These are phyloP conservation scores for Aradophagus sp. DNA, from an alignment of 1,140 invertebrate species.

Conservation along the genomic window DNA sequence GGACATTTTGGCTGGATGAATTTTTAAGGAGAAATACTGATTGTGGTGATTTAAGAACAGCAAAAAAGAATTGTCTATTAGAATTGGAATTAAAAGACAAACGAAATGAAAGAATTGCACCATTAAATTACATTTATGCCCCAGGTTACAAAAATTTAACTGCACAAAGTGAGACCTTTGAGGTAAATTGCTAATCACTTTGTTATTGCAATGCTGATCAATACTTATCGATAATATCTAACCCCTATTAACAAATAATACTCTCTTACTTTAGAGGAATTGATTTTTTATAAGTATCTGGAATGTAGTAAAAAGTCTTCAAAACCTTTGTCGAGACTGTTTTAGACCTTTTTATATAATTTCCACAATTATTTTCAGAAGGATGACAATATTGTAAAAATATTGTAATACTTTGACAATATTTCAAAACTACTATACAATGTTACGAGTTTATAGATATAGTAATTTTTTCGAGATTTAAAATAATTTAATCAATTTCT, in stretches of 20 bases:
- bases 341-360: no score
- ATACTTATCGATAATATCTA: neutral
- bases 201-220: constrained; percentile 5
- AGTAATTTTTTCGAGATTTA: constrained; percentile 3
- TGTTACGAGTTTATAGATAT: neutral
- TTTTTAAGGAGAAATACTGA: constrained; percentile 46
- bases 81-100: constrained; percentile 60
- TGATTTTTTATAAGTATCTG: no score
- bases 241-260: neutral
- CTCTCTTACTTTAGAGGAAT: neutral
- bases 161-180: constrained; percentile 17
- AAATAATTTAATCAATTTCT: neutral
- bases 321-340: no score
- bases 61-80: constrained; percentile 64
- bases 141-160: constrained; percentile 33
- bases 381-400: no score
- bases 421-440: no score
- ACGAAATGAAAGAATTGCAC: constrained; percentile 60
- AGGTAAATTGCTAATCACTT: constrained; percentile 22
- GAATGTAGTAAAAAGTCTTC: no score
- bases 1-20: constrained; percentile 59
- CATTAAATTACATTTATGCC: constrained; percentile 71
- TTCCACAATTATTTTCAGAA: no score
- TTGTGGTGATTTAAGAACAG: constrained; percentile 53
- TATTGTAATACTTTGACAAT: no score